Evolutionary conservation across 2,888 invertebrate genomes (phyloP).

Genomic region (Brassicogethes aeneus): DNA sequence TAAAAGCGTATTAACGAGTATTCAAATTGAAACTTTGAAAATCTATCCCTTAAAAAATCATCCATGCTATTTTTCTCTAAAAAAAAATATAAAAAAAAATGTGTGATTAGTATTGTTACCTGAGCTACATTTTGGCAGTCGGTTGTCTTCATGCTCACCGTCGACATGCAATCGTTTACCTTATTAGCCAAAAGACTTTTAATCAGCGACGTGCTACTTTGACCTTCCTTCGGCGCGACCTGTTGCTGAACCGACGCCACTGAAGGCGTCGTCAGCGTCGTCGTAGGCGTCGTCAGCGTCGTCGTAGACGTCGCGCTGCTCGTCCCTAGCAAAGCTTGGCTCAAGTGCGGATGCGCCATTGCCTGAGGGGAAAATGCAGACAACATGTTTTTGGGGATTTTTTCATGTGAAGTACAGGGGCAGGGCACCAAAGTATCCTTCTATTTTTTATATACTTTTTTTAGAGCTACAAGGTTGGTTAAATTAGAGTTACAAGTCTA

Average conservation of each 20-base stretch:
- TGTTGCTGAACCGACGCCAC: slow-evolving; percentile 25
- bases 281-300: slow-evolving; percentile 21
- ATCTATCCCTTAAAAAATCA: too few relatives aligned
- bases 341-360: slow-evolving; percentile 53
- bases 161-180: slow-evolving; percentile 59
- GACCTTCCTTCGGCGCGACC: too few relatives aligned
- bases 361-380: too few relatives aligned
- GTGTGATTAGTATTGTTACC: slow-evolving; percentile 37
- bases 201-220: slow-evolving; percentile 71
- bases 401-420: too few relatives aligned
- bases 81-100: slow-evolving; percentile 4
- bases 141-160: slow-evolving; percentile 41
- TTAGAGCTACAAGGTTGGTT: too few relatives aligned
- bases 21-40: too few relatives aligned
- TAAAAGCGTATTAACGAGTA: too few relatives aligned
- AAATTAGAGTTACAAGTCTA: too few relatives aligned
- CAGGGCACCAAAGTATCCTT: background rate
- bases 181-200: slow-evolving; percentile 92
- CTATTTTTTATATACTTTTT: background rate
- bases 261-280: slow-evolving; percentile 12
- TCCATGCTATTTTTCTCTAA: too few relatives aligned
- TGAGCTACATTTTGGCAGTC: slow-evolving; percentile 48
- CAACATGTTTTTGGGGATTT: too few relatives aligned
- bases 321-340: slow-evolving; percentile 48
- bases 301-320: slow-evolving; percentile 23